These are phyloP conservation scores for Taphrorychus bicolor DNA, from an alignment of 2,888 invertebrate species.

Conservation along the genomic window DNA sequence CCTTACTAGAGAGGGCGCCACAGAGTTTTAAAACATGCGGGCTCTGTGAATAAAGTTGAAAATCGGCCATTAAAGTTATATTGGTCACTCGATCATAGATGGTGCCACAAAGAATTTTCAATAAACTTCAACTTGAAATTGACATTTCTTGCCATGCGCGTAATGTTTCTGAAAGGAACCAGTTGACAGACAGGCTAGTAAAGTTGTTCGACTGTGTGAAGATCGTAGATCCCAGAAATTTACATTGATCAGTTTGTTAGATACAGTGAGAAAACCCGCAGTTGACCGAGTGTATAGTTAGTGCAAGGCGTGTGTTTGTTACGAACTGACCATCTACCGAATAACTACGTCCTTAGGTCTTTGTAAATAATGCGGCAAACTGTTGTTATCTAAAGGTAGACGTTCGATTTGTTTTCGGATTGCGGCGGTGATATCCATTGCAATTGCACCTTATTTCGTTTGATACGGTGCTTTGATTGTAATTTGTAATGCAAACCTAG, in stretches of 20 bases:
- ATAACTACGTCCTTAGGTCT: background rate
- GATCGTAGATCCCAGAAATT: slow-evolving; percentile 11
- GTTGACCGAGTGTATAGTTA: slow-evolving; percentile 19
- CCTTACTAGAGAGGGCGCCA: too few species aligned
- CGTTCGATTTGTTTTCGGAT: slow-evolving; percentile 19
- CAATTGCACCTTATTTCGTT: slow-evolving; percentile 1
- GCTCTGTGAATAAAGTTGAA: too few species aligned
- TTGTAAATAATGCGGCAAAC: slow-evolving; percentile 12
- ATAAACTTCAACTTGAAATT: slow-evolving; percentile 15
- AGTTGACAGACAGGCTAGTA: slow-evolving; percentile 26
- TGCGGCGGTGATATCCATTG: background rate
- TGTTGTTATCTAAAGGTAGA: slow-evolving; percentile 8
- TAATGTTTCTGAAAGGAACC: too few species aligned
- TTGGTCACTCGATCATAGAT: too few species aligned
- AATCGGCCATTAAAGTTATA: too few species aligned
- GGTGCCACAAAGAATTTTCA: slow-evolving; percentile 8
- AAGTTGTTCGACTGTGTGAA: slow-evolving; percentile 17
- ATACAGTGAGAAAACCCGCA: slow-evolving; percentile 25
- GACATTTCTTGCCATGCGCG: slow-evolving; percentile 33
- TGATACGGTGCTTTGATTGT: background rate
- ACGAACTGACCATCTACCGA: slow-evolving; percentile 7
- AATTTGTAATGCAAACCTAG: background rate
- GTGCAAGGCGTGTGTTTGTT: slow-evolving; percentile 3
- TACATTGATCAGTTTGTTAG: slow-evolving; percentile 32
- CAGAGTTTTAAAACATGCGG: too few species aligned